phyloP scores from a whole-genome alignment of 1,140 invertebrate species.

The Pogonognathellus flavescens region DNA sequence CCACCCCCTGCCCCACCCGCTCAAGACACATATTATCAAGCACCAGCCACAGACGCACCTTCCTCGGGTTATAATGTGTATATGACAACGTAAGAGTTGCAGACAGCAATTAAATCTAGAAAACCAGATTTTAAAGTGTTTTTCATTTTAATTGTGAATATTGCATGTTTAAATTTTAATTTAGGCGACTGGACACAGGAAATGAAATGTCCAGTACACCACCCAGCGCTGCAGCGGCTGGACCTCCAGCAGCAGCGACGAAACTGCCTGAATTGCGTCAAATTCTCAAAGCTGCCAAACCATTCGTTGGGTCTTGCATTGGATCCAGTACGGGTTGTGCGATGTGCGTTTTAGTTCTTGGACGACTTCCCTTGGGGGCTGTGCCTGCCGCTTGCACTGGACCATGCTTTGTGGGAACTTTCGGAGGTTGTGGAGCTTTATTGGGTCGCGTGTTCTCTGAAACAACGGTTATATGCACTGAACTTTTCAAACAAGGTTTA shows the following conservation, averaged over 20 bases:
- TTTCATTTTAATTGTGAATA: no score
- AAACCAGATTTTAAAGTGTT: no score
- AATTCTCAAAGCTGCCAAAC: conserved; percentile 64
- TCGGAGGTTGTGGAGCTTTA: conserved; percentile 63
- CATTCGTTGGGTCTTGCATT: conserved; percentile 66
- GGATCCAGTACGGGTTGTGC: conserved; percentile 65
- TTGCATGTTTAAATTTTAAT: neutral
- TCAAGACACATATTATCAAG: neutral
- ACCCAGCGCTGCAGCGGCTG: conserved; percentile 31
- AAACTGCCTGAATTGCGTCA: conserved; percentile 65
- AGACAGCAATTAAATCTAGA: no score
- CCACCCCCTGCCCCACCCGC: conserved; percentile 2
- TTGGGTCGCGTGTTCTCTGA: conserved; percentile 65
- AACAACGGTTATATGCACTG: conserved; percentile 67
- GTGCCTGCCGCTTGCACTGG: conserved; percentile 64
- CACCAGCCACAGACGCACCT: neutral
- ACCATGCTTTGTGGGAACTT: conserved; percentile 66
- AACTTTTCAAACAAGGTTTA: conserved; percentile 64
- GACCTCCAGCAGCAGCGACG: conserved; percentile 42
- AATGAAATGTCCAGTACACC: conserved; percentile 46
- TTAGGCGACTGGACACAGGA: conserved; percentile 43
- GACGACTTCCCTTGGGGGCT: conserved; percentile 63
- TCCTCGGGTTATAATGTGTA: neutral
- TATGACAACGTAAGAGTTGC: neutral
- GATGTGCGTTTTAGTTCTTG: conserved; percentile 64